Percentiles rank a stretch among this genome's conserved stretches.
phyloP scores from a whole-genome alignment of 2,797 vertebrate species.

The Poeciliopsis gracilis region DNA sequence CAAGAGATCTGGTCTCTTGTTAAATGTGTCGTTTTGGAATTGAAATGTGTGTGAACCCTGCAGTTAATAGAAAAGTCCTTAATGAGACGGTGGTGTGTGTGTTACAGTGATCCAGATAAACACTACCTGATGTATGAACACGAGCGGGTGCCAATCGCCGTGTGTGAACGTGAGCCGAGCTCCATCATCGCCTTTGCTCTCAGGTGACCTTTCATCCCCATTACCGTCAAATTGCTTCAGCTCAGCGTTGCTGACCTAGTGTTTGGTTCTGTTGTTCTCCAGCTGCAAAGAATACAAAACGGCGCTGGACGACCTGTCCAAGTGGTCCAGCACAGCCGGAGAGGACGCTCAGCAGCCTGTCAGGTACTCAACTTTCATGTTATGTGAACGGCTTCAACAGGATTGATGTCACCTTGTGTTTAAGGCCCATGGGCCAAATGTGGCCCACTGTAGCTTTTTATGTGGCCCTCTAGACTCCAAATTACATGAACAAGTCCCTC shows the following conservation, averaged over 20 bases:
- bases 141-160: constrained; percentile 95
- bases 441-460: too few relatives aligned
- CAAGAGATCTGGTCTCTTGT: not conserved
- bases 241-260: not conserved
- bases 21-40: not conserved
- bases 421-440: too few relatives aligned
- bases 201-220: constrained; percentile 81
- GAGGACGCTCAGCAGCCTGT: constrained; percentile 80
- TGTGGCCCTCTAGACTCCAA: too few relatives aligned
- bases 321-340: constrained; percentile 80
- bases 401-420: too few relatives aligned
- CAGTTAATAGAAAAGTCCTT: not conserved
- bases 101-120: constrained; percentile 94
- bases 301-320: constrained; percentile 92
- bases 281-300: constrained; percentile 99
- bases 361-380: constrained; percentile 74
- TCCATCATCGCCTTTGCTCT: constrained; percentile 99
- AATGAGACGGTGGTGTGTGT: constrained; percentile 5
- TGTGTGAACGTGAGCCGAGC: constrained; percentile 97
- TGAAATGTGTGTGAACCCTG: not conserved
- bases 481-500: too few relatives aligned
- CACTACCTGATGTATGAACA: constrained; percentile 99
- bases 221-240: not conserved
- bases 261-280: not conserved
- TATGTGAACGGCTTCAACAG: too few relatives aligned